Conservation (phyloP, 2,113 vertebrate species). For the Pogona vitticeps region DNA sequence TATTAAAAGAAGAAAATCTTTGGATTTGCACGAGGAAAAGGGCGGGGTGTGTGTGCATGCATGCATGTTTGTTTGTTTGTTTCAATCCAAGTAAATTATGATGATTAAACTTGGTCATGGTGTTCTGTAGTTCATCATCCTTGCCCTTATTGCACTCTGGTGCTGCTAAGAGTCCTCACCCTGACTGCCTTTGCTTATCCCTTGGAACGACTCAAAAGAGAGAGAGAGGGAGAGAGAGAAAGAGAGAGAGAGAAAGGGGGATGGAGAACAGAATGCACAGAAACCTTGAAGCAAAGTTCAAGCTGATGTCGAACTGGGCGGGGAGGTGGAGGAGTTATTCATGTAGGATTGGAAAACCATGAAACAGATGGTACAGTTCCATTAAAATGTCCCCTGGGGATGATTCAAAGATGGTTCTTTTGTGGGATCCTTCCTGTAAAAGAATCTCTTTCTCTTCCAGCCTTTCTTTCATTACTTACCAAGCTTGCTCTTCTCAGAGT, state of each 20-base stretch:
- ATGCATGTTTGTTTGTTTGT: neutral
- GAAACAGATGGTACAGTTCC: neutral
- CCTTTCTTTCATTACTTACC: neutral
- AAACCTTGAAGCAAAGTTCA: neutral
- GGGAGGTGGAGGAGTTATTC: neutral
- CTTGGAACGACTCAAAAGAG: neutral
- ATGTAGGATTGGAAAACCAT: neutral
- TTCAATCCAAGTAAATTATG: constrained; percentile 63
- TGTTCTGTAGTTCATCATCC: neutral
- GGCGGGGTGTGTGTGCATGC: neutral
- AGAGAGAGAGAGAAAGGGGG: neutral
- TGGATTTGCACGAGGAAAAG: constrained; percentile 19
- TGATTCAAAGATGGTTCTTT: neutral
- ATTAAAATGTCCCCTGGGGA: neutral
- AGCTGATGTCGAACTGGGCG: neutral
- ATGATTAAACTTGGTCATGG: constrained; percentile 41
- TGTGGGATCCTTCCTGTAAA: neutral
- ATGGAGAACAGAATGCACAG: too few species aligned
- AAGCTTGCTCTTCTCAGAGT: neutral
- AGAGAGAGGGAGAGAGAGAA: neutral
- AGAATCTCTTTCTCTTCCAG: neutral
- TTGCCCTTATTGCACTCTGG: neutral
- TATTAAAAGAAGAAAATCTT: constrained; percentile 61
- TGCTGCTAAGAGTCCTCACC: neutral
- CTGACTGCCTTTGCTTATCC: neutral